phyloP scores from a whole-genome alignment of 2,797 vertebrate genomes.

The Coregonus sp. region DNA sequence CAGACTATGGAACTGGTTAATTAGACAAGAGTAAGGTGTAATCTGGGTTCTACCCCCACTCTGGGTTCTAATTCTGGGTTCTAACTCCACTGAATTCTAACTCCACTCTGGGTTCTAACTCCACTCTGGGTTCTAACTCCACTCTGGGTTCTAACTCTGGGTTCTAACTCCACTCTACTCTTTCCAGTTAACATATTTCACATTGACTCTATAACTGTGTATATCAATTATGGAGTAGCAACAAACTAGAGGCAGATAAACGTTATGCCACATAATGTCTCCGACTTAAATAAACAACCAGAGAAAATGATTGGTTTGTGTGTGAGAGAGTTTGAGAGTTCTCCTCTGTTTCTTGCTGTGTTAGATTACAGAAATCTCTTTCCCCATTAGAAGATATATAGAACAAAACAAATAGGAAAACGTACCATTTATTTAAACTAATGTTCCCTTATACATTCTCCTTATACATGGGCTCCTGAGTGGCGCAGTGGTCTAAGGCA shows the following conservation, averaged over 20 bases:
- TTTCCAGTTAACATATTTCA: background rate
- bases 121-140: background rate
- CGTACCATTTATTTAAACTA: constrained; percentile 3
- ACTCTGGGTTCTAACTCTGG: background rate
- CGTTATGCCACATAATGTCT: constrained; percentile 11
- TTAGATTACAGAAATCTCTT: background rate
- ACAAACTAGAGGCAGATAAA: constrained; percentile 27
- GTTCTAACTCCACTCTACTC: background rate
- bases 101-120: background rate
- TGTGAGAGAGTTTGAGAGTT: background rate
- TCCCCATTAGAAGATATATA: background rate
- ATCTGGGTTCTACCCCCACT: no score
- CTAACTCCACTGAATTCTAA: no score
- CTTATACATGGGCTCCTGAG: no score
- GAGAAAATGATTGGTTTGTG: background rate
- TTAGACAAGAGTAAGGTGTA: background rate
- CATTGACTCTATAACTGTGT: constrained; percentile 1
- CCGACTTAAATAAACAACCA: background rate
- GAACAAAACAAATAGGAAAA: background rate
- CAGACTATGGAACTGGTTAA: background rate
- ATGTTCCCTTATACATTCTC: background rate
- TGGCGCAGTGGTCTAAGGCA: no score
- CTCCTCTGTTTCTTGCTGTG: background rate
- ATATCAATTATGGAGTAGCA: constrained; percentile 27
- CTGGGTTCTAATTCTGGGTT: background rate